Conservation (phyloP, 2,888 invertebrate species). For the Sinohyriopsis cumingii region DNA sequence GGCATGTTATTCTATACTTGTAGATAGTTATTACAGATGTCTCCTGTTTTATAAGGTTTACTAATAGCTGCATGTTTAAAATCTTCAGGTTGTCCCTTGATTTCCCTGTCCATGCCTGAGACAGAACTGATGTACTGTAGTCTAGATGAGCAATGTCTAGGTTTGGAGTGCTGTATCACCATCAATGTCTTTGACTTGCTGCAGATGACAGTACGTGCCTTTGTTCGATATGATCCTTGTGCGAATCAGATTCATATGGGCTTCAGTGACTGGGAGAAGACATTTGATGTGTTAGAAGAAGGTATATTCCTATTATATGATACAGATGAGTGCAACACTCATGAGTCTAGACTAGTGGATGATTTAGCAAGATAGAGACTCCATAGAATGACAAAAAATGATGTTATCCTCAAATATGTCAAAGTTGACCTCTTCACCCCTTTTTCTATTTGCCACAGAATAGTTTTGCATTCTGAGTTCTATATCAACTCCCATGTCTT, state of each 20-base stretch:
- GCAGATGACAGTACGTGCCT: conserved; percentile 48
- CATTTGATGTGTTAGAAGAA: conserved; percentile 21
- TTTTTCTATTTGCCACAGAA: too few species aligned
- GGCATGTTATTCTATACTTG: too few species aligned
- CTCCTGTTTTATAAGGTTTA: too few species aligned
- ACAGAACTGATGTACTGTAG: conserved; percentile 43
- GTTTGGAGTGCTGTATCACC: conserved; percentile 54
- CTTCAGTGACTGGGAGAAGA: conserved; percentile 29
- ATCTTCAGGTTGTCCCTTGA: conserved; percentile 46
- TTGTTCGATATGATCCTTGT: conserved; percentile 48
- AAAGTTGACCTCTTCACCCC: too few species aligned
- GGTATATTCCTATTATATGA: conserved; percentile 9
- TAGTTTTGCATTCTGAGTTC: too few species aligned
- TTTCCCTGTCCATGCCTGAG: conserved; percentile 42
- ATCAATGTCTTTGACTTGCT: conserved; percentile 49
- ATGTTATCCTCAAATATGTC: too few species aligned
- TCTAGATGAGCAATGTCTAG: conserved; percentile 50
- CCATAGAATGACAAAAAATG: too few species aligned
- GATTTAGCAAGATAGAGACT: too few species aligned
- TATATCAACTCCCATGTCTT: too few species aligned
- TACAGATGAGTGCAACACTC: neutral
- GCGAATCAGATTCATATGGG: conserved; percentile 40
- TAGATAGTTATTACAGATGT: too few species aligned
- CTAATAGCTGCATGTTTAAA: too few species aligned
- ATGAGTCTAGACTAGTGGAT: neutral